phyloP scores from a whole-genome alignment of 2,797 vertebrate genomes.

The Oreortyx pictus region DNA sequence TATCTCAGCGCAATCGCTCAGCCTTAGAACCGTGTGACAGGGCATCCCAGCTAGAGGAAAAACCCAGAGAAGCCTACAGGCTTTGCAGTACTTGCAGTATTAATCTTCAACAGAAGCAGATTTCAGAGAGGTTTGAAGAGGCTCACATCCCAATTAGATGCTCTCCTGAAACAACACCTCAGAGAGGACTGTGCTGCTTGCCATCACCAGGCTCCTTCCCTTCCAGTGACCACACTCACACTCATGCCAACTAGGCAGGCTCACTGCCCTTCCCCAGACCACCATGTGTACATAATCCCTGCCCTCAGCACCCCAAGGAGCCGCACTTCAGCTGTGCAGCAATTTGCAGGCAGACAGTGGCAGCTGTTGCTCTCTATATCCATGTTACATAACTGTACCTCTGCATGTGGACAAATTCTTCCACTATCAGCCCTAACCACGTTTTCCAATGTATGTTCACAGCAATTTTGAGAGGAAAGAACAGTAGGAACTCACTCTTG shows the following conservation, averaged over 20 bases:
- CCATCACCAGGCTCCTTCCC: neutral
- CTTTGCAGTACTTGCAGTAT: neutral
- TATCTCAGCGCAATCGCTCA: accelerated
- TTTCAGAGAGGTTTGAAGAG: neutral
- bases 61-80: neutral
- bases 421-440: neutral
- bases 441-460: neutral
- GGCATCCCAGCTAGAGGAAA: neutral
- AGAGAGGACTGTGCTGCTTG: neutral
- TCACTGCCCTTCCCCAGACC: neutral
- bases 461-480: neutral
- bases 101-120: neutral
- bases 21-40: neutral
- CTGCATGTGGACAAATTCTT: neutral
- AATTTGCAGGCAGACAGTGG: neutral
- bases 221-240: accelerated
- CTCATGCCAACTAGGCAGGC: accelerated
- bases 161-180: neutral
- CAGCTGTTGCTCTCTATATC: neutral
- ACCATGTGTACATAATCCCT: accelerated
- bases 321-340: neutral
- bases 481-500: neutral
- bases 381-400: neutral
- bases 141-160: neutral
- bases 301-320: accelerated